Base-by-base conservation (phyloP, 2,888 invertebrate genomes). In the Thereva nobilitata region DNA sequence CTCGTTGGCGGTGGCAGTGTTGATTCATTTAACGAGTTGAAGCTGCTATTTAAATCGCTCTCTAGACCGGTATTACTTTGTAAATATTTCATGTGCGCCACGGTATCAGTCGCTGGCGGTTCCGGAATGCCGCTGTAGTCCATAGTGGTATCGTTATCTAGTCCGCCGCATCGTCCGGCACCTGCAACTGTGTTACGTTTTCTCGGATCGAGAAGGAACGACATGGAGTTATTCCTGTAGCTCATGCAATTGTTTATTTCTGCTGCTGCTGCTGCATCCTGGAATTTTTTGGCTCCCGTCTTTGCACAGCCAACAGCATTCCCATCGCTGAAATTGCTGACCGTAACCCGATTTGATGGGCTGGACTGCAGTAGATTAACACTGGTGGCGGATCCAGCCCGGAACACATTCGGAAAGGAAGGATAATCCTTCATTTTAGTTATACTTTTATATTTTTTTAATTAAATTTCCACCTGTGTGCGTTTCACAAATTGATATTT, bases 331-430 rank as follows among this genome's bases (percentile, higher is more conserved):
- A 54, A 52, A 42, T 44, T 42, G 10, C 37, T 44, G 59, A 49
- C 10, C 12, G 12, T 49, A 41, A 41, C 23, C 38, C 45, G 34
- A 23, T 49, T 59, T 59, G 59, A 59, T 59, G 47, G 40, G 49
- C 49, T 59, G 12, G 59, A 59, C 45, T 59, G 38, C 10, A 59
- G 59, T 5, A 59, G 59, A 59, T 59, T 59, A 47, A 59, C 59
- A 49, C 49, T 74, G 63, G 78, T 78, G 54, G 75, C 76, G 63
- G 68, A 72, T 67, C 66, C 68, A 66, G 76, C 77, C 63, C 78
- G 78, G 73, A 80, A 80, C 40, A 80, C 79, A 76, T 77, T 79
- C 66, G 79, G 78, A 71, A 78, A 75, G 59, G 75, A 73, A 7
- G 76, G 76, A 76, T 78, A 77, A 74, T 80, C 77, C 70, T 76